These are phyloP conservation scores for Selene dorsalis DNA, from an alignment of 2,797 vertebrate genomes.

Conservation along the genomic window DNA sequence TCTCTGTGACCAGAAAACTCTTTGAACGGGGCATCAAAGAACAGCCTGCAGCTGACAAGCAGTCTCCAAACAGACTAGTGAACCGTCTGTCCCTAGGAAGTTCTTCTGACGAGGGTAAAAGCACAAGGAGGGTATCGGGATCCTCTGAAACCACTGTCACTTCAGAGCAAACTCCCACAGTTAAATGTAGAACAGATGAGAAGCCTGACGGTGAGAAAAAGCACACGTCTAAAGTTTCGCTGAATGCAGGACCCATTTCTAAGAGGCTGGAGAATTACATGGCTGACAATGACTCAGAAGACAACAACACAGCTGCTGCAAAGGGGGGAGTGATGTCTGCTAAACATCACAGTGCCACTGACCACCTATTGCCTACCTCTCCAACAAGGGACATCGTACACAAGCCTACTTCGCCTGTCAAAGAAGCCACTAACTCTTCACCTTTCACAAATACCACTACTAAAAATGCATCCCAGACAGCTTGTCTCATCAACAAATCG, in stretches of 20 bases:
- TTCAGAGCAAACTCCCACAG: constrained; percentile 74
- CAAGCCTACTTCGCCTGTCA: constrained; percentile 61
- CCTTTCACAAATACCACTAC: constrained; percentile 52
- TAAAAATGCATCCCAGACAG: constrained; percentile 61
- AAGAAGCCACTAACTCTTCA: constrained; percentile 62
- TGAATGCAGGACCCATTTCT: constrained; percentile 93
- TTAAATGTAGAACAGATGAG: constrained; percentile 71
- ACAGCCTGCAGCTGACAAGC: constrained; percentile 83
- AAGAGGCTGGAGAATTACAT: constrained; percentile 90
- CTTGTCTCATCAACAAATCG: constrained; percentile 56
- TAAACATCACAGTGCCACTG: constrained; percentile 65
- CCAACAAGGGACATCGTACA: constrained; percentile 64
- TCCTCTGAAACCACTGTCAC: constrained; percentile 81
- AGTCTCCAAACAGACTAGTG: constrained; percentile 78
- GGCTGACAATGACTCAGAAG: constrained; percentile 86
- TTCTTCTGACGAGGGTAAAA: constrained; percentile 85
- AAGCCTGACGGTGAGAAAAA: constrained; percentile 73
- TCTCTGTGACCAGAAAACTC: constrained; percentile 93
- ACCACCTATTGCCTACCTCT: constrained; percentile 68
- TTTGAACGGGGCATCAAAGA: constrained; percentile 92
- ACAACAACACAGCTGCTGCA: constrained; percentile 73
- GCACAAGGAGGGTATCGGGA: constrained; percentile 76
- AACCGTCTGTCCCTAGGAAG: constrained; percentile 81
- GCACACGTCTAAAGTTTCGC: constrained; percentile 63
- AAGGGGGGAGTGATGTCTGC: constrained; percentile 67